A percentile compares a stretch with the other conserved stretches of the same genome.
Conservation (phyloP, 2,888 invertebrate species). For the Creontiades dilutus region DNA sequence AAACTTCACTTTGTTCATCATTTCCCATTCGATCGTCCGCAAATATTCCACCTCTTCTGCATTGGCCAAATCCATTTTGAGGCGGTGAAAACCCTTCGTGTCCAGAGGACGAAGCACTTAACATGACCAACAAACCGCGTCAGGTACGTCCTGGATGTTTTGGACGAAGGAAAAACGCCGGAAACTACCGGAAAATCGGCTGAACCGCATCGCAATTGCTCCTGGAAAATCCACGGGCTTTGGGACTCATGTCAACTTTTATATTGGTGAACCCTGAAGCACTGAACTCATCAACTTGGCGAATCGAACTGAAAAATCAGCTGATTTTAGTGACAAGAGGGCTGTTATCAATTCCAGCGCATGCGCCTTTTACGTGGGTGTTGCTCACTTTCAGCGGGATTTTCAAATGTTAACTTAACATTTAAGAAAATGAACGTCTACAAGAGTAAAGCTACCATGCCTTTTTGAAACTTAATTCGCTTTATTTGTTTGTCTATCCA, state of each 20-base stretch:
- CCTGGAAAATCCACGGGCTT: not conserved
- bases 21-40: slow-evolving; percentile 96
- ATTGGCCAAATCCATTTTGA: slow-evolving; percentile 65
- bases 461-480: not conserved
- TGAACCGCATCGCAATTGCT: not conserved
- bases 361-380: not conserved
- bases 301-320: slow-evolving; percentile 39
- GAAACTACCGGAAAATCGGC: not conserved
- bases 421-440: not conserved
- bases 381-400: not conserved
- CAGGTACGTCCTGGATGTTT: not conserved
- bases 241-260: slow-evolving; percentile 24
- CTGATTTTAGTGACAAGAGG: slow-evolving; percentile 12
- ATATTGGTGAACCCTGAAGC: not conserved
- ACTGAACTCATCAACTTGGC: not conserved
- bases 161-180: not conserved
- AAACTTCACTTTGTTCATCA: slow-evolving; percentile 98
- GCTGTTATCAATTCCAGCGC: not conserved
- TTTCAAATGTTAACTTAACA: not conserved
- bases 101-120: not conserved
- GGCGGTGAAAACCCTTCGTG: not conserved
- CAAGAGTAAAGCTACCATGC: not conserved
- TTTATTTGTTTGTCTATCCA: no score
- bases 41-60: slow-evolving; percentile 81
- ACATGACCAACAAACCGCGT: not conserved